These are phyloP conservation scores for Crotalus helleri DNA, from an alignment of 2,113 vertebrate genomes.

Conservation along the genomic window DNA sequence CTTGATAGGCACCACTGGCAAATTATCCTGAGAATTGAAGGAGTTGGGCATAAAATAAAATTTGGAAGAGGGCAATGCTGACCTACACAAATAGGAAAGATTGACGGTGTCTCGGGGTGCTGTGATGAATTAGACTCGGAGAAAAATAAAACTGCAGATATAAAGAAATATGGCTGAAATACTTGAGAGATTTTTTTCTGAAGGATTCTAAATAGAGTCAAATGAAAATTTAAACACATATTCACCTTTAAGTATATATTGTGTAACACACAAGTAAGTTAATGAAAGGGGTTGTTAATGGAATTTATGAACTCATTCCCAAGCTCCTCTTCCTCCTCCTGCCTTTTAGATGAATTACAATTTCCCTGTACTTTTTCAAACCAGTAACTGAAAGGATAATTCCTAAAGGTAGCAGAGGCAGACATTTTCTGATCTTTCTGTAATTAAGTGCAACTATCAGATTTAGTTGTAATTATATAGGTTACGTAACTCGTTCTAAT, in stretches of 20 bases:
- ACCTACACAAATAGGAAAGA: background rate
- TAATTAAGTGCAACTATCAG: background rate
- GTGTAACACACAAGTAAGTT: background rate
- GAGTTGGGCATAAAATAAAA: background rate
- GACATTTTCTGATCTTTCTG: background rate
- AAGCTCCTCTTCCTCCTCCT: background rate
- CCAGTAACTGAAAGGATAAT: background rate
- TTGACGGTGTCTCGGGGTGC: background rate
- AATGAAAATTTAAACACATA: background rate
- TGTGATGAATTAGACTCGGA: background rate
- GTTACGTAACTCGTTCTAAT: background rate
- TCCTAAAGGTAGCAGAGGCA: background rate
- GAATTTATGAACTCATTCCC: background rate
- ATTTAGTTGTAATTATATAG: background rate
- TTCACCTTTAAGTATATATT: background rate
- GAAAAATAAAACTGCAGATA: background rate
- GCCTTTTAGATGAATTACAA: background rate
- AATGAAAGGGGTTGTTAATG: background rate
- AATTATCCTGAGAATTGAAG: background rate
- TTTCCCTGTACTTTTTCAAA: background rate
- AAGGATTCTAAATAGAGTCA: background rate
- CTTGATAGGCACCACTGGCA: constrained; percentile 4
- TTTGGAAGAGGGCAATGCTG: background rate
- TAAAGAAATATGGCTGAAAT: background rate
- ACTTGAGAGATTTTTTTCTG: background rate